Evolutionary conservation across 2,888 invertebrate genomes (phyloP), one percentile per base, ranked within the genome.

Genomic region (Acleris literana): DNA sequence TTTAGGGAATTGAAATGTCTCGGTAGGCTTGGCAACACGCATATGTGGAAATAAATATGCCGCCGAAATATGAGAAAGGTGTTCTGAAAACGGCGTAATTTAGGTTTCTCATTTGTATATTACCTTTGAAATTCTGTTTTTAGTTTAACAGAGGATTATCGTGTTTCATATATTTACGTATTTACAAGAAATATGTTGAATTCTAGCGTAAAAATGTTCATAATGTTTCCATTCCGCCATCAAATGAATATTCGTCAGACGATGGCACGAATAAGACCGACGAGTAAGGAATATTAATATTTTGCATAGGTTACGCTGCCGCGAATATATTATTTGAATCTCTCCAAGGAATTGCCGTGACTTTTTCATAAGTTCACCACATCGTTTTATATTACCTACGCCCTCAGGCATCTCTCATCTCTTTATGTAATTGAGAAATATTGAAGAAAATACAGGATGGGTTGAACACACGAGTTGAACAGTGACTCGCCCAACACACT

Each of bases 1-100:
- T 66, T 39, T 46, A 55, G 65, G 61, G 61, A 62, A 66, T 62
- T 57, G 61, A 53, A 66, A 66, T 62, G 66, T 66, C 61, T 44
- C 56, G 57, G 39, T 52, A 52, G 13, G 22, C 39, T 29, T 44
- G 22, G 44, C 1, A 9, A 29, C n/a, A 56, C 56, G 51, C 52
- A 33, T 39, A 53, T 56, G 46, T 61, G 52, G 43, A 66, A 62
- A 57, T 25, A 66, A 62, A 62, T 53, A 17, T 66, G 44, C 33
- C 18, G 33, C 9, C 17, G 7, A 60, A 52, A 48, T 46, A 51
- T 13, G 18, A 52, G 43, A 60, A 29, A 9, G 20, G 18, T 55
- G 6, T n/a, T 4, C 13, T 39, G 11, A 13, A 39, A 39, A 39
- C 13, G 39, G 39, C 20, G 18, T 48, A 9, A 7, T 48, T 48